These are phyloP conservation scores for Drosophila kambysellisi DNA, from an alignment of 2,888 invertebrate species.

Conservation along the genomic window DNA sequence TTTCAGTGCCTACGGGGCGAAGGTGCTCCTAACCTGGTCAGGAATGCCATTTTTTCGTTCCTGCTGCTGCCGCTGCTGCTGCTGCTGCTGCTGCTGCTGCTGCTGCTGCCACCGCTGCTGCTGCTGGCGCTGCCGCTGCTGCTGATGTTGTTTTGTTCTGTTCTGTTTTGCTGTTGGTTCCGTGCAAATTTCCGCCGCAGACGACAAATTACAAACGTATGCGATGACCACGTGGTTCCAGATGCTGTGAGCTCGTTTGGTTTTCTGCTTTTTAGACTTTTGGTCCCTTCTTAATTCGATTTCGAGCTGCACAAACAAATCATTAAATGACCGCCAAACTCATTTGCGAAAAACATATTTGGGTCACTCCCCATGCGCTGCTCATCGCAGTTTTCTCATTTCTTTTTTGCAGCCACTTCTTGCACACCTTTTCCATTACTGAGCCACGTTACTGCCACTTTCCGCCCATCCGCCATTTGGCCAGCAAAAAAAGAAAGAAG, in stretches of 20 bases:
- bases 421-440: conserved; percentile 43
- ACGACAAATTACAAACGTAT: conserved; percentile 79
- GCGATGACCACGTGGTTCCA: conserved; percentile 53
- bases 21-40: conserved; percentile 21
- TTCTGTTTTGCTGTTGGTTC: conserved; percentile 39
- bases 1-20: conserved; percentile 34
- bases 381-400: conserved; percentile 2
- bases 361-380: conserved; percentile 50
- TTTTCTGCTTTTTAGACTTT: conserved; percentile 14
- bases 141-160: conserved; percentile 24
- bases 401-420: neutral
- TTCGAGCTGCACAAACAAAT: conserved; percentile 69
- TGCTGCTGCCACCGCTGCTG: too few relatives aligned
- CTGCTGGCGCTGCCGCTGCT: neutral
- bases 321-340: conserved; percentile 68
- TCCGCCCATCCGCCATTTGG: conserved; percentile 2
- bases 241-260: neutral
- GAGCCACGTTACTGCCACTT: conserved; percentile 1
- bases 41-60: conserved; percentile 19
- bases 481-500: neutral
- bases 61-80: neutral
- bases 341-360: conserved; percentile 67
- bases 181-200: conserved; percentile 77
- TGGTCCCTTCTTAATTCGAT: conserved; percentile 66
- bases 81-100: neutral